phyloP scores from a whole-genome alignment of 2,888 invertebrate genomes.

The Dorcus hopei region DNA sequence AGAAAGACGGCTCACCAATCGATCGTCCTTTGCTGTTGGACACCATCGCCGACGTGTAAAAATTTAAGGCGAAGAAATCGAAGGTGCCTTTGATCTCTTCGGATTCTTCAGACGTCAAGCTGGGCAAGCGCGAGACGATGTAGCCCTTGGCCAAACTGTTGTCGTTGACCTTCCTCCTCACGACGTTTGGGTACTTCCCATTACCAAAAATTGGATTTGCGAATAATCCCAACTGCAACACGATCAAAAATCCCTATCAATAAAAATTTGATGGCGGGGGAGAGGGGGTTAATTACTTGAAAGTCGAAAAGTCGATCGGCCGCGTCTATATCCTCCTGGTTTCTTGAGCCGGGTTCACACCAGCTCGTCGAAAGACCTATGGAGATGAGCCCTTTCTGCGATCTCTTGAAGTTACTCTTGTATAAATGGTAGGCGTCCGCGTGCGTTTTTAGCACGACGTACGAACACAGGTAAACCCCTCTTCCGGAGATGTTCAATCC shows the following conservation, averaged over 20 bases:
- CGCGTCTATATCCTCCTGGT: slow-evolving; percentile 1
- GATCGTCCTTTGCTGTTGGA: background rate
- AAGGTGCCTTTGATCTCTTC: slow-evolving; percentile 1
- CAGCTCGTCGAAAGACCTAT: slow-evolving; percentile 10
- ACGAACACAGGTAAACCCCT: slow-evolving; percentile 58
- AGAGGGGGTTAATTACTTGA: slow-evolving; percentile 1
- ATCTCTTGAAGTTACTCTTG: slow-evolving; percentile 10
- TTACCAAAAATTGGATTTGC: slow-evolving; percentile 11
- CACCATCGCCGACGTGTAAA: slow-evolving; percentile 10
- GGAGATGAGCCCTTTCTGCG: slow-evolving; percentile 9
- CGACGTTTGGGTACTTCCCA: slow-evolving; percentile 8
- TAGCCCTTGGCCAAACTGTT: slow-evolving; percentile 5
- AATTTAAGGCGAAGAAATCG: slow-evolving; percentile 13
- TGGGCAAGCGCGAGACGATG: slow-evolving; percentile 3
- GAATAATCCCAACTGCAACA: slow-evolving; percentile 10
- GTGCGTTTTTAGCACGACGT: slow-evolving; percentile 50
- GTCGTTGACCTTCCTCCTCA: slow-evolving; percentile 3
- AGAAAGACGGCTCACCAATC: slow-evolving; percentile 1
- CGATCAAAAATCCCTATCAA: background rate
- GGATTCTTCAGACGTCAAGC: slow-evolving; percentile 4
- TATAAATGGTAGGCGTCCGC: slow-evolving; percentile 52
- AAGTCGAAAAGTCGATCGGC: slow-evolving; percentile 5
- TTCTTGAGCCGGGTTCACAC: slow-evolving; percentile 8
- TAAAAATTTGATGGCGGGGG: background rate
- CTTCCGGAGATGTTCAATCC: slow-evolving; percentile 49